These are phyloP conservation scores for Metallyticus violacea DNA, from an alignment of 2,888 invertebrate genomes.

Conservation along the genomic window DNA sequence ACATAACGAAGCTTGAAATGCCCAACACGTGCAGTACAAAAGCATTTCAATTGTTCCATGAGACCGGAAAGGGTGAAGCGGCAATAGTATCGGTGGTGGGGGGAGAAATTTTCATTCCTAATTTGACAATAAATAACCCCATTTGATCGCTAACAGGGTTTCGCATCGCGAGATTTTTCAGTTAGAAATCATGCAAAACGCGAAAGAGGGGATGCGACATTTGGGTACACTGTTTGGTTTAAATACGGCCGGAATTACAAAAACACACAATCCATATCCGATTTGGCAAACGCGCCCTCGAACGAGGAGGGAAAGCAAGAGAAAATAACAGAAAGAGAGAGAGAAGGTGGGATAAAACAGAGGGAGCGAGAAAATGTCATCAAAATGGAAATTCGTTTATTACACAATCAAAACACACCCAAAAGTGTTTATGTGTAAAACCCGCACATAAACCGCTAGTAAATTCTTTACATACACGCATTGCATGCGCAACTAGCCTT, in stretches of 20 bases:
- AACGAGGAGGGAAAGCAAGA: neutral
- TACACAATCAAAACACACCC: slow-evolving; percentile 31
- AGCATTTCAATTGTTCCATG: neutral
- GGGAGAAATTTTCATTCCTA: slow-evolving; percentile 19
- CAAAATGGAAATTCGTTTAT: slow-evolving; percentile 32
- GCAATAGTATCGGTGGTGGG: neutral
- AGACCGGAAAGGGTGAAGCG: neutral
- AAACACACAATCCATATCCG: slow-evolving; percentile 26
- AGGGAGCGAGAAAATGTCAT: slow-evolving; percentile 23
- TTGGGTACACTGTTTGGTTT: slow-evolving; percentile 14
- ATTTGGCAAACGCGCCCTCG: slow-evolving; percentile 10
- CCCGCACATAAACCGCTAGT: neutral
- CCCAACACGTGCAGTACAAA: neutral
- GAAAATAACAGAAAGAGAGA: neutral
- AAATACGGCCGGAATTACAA: slow-evolving; percentile 21
- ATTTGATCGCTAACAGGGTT: slow-evolving; percentile 19
- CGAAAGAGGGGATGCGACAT: neutral
- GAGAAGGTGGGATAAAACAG: neutral
- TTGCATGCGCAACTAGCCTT: neutral
- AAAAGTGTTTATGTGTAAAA: slow-evolving; percentile 26
- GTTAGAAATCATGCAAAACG: slow-evolving; percentile 12
- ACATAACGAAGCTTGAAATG: neutral
- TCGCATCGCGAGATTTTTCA: slow-evolving; percentile 24
- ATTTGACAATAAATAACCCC: slow-evolving; percentile 26
- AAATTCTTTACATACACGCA: neutral